Conservation (phyloP, 2,797 vertebrate species). For the Galaxias olidus region DNA sequence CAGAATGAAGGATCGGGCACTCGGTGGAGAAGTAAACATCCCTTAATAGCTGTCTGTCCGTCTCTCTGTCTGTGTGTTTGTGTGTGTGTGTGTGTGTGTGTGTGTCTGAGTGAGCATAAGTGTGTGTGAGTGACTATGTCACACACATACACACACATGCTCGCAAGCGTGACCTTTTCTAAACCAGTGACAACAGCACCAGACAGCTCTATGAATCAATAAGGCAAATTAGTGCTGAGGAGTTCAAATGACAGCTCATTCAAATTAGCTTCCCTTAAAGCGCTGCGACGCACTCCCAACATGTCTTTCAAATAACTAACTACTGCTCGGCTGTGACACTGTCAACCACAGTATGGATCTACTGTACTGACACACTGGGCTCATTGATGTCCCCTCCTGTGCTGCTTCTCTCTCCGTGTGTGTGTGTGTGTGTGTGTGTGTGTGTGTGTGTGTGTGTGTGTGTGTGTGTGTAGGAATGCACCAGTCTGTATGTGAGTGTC, state of each 20-base stretch:
- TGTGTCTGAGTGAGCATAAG: not conserved
- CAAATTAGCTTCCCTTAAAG: constrained; percentile 61
- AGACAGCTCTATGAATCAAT: constrained; percentile 72
- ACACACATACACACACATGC: too few relatives aligned
- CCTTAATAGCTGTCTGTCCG: too few relatives aligned
- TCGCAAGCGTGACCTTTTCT: constrained; percentile 67
- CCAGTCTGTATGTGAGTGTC: not conserved
- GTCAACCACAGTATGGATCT: constrained; percentile 35
- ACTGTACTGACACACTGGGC: constrained; percentile 7
- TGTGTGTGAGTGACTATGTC: constrained; percentile 30
- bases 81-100: constrained; percentile 11
- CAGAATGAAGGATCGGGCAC: constrained; percentile 60
- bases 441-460: too few relatives aligned
- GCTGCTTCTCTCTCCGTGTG: not conserved
- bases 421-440: not conserved
- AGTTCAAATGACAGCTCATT: constrained; percentile 69
- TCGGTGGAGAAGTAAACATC: too few relatives aligned
- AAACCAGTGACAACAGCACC: constrained; percentile 73
- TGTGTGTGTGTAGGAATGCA: not conserved
- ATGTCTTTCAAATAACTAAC: constrained; percentile 52
- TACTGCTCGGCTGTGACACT: constrained; percentile 19
- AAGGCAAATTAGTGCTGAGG: constrained; percentile 72
- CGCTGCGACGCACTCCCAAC: constrained; percentile 35
- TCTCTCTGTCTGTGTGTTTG: constrained; percentile 61
- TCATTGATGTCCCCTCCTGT: constrained; percentile 26